phyloP scores from a whole-genome alignment of 2,888 invertebrate genomes.

The Volucella inflata region DNA sequence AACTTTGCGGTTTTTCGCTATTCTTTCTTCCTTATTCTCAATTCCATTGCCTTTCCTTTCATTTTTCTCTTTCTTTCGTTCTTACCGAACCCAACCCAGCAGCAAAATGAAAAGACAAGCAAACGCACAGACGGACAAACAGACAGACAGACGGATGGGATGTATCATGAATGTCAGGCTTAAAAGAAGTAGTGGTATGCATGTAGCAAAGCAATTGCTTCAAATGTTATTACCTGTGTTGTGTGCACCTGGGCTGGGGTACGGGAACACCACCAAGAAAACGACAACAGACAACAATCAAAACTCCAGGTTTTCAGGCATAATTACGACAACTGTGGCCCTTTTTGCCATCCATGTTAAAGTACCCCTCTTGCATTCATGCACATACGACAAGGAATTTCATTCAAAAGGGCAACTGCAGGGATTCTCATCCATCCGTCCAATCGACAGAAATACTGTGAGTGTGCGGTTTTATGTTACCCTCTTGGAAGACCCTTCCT shows the following conservation, averaged over 20 bases:
- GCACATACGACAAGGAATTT: slow-evolving; percentile 68
- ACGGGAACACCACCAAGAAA: slow-evolving; percentile 33
- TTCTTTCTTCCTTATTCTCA: slow-evolving; percentile 43
- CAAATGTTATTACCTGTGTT: slow-evolving; percentile 68
- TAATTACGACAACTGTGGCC: slow-evolving; percentile 74
- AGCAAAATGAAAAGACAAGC: too few relatives aligned
- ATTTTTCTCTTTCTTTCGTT: slow-evolving; percentile 31
- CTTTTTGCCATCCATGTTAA: slow-evolving; percentile 15
- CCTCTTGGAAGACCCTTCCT: slow-evolving; percentile 17
- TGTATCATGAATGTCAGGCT: slow-evolving; percentile 62
- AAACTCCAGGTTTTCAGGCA: slow-evolving; percentile 63
- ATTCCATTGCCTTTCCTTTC: slow-evolving; percentile 70
- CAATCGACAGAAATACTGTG: slow-evolving; percentile 56
- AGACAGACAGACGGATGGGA: slow-evolving; percentile 8
- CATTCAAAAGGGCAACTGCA: slow-evolving; percentile 49
- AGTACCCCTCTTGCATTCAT: slow-evolving; percentile 32
- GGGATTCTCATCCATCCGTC: slow-evolving; percentile 59
- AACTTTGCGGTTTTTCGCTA: slow-evolving; percentile 69
- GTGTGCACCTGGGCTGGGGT: slow-evolving; percentile 70
- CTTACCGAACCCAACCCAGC: not conserved
- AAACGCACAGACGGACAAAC: too few relatives aligned
- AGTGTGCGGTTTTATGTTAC: slow-evolving; percentile 73
- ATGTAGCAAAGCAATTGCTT: slow-evolving; percentile 73
- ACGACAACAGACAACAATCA: slow-evolving; percentile 62
- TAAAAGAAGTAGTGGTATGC: slow-evolving; percentile 55